phyloP scores from a whole-genome alignment of 2,888 invertebrate species.

The Leptodirus hochenwartii region DNA sequence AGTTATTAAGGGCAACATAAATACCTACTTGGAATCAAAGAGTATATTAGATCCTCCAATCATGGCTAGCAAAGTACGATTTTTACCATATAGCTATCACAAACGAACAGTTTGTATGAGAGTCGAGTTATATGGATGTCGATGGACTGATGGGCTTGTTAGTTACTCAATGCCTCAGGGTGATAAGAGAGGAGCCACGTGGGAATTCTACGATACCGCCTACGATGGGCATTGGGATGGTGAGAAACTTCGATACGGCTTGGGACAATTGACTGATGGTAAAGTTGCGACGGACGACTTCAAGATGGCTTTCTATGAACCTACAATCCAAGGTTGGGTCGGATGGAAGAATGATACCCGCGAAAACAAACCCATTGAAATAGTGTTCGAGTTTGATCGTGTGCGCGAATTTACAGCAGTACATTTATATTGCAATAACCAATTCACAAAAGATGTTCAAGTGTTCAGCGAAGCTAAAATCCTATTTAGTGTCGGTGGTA shows the following conservation, averaged over 20 bases:
- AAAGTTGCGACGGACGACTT: slow-evolving; percentile 59
- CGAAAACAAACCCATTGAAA: slow-evolving; percentile 39
- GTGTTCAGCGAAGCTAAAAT: slow-evolving; percentile 67
- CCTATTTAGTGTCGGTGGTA: slow-evolving; percentile 66
- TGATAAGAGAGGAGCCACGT: slow-evolving; percentile 57
- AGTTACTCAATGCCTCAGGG: slow-evolving; percentile 82
- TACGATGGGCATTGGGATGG: slow-evolving; percentile 76
- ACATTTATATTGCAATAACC: slow-evolving; percentile 69
- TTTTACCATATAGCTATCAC: slow-evolving; percentile 69
- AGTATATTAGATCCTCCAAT: slow-evolving; percentile 63
- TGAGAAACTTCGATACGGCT: slow-evolving; percentile 52
- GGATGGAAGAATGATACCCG: slow-evolving; percentile 75
- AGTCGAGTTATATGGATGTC: slow-evolving; percentile 77
- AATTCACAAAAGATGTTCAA: slow-evolving; percentile 68
- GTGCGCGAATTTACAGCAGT: slow-evolving; percentile 73
- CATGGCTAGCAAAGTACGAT: slow-evolving; percentile 69
- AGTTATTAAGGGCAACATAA: slow-evolving; percentile 67
- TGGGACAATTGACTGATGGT: slow-evolving; percentile 76
- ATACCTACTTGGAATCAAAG: slow-evolving; percentile 70
- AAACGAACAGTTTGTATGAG: slow-evolving; percentile 80
- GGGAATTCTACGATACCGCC: slow-evolving; percentile 66
- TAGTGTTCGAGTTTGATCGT: slow-evolving; percentile 69
- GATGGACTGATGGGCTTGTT: slow-evolving; percentile 67
- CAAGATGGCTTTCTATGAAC: slow-evolving; percentile 37
- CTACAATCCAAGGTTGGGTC: slow-evolving; percentile 63